phyloP scores from a whole-genome alignment of 2,113 vertebrate genomes.

The Phalacrocorax brasilianus region DNA sequence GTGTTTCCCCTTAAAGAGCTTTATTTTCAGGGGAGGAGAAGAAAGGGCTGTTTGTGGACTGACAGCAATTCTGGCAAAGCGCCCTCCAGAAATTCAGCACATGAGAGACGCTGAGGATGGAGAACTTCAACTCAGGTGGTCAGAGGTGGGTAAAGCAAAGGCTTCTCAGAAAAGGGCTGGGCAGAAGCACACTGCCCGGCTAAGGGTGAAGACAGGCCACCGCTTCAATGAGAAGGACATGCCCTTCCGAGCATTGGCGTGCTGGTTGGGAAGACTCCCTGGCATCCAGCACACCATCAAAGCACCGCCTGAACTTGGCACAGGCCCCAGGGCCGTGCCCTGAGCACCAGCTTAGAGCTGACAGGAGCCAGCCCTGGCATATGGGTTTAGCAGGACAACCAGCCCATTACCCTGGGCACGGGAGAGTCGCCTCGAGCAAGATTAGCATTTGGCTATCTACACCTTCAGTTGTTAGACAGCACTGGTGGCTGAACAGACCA shows the following conservation, averaged over 20 bases:
- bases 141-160: neutral
- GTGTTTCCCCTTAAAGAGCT: neutral
- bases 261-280: neutral
- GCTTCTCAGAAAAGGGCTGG: neutral
- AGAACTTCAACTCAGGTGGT: neutral
- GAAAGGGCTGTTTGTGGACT: neutral
- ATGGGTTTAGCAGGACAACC: neutral
- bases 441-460: neutral
- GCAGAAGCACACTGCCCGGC: neutral
- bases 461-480: neutral
- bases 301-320: constrained; percentile 8
- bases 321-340: neutral
- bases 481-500: neutral
- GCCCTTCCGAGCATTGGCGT: neutral
- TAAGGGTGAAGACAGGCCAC: neutral
- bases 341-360: neutral
- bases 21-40: neutral
- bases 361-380: neutral
- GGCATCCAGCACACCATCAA: constrained; percentile 39
- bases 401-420: neutral
- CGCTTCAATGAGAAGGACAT: neutral
- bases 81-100: neutral
- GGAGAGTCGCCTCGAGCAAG: neutral
- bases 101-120: neutral
- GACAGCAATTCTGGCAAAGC: neutral